Base-by-base conservation (phyloP, 2,888 invertebrate genomes). In the Camptogramma bilineatum region DNA sequence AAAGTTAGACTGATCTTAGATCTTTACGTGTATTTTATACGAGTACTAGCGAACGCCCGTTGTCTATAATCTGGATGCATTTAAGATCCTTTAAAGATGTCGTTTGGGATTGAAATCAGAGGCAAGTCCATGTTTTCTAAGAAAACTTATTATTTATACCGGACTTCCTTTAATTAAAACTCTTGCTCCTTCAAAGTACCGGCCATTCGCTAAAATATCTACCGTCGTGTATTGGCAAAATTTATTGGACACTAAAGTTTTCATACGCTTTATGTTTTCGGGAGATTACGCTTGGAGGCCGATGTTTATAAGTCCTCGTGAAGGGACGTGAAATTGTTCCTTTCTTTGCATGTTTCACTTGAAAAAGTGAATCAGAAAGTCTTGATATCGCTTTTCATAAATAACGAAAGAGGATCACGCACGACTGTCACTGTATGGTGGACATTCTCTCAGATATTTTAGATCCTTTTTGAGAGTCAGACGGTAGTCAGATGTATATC, bases 201-300 rank as follows among this genome's bases (percentile, higher is more conserved):
- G 71, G 69, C 74, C 74, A 72, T 79, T 77, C 71, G 63, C 77
- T 74, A 73, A 81, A 81, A 79, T 77, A 82, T 80, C 78, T 76
- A 70, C 78, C 78, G 79, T 73, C 74, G 78, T 83, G 83, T 86
- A 87, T 88, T 85, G 85, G 80, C 77, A 83, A 83, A 86, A 88
- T 87, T 88, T 88, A 89, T 82, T 85, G 82, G 82, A 82, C 78
- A 87, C 84, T 90, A 88, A 88, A 88, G 78, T 85, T 88, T 90
- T 88, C 85, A 86, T 86, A 85, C 81, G 80, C 83, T 83, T 87
- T 85, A 88, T 86, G 85, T 84, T 85, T 88, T 82, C 75, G 79
- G 80, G 79, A 88, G 86, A 89, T 88, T 88, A 85, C 84, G 82
- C 82, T 82, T 80, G 61, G 77, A 72, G 70, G 75, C 77, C 78